Evolutionary conservation across 1,140 invertebrate genomes (phyloP).

Genomic region (Drosophila neocordata): DNA sequence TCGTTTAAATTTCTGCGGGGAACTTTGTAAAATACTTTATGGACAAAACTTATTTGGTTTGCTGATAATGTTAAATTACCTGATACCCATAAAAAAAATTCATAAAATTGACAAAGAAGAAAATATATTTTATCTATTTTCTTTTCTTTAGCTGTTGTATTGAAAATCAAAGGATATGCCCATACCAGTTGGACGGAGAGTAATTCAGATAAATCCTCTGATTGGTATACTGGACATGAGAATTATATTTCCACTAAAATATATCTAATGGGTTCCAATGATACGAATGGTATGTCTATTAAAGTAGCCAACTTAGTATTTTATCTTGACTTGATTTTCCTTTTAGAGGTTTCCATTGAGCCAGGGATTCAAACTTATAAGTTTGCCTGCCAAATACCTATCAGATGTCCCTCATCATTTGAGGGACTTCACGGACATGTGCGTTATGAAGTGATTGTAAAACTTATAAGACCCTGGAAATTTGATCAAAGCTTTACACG

Average conservation of each 20-base stretch:
- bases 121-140: background rate
- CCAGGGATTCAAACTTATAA: conserved; percentile 85
- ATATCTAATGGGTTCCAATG: conserved; percentile 52
- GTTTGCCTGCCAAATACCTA: conserved; percentile 85
- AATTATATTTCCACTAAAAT: conserved; percentile 70
- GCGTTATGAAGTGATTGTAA: conserved; percentile 87
- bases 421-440: conserved; percentile 88
- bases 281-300: conserved; percentile 39
- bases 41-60: background rate
- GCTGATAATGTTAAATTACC: background rate
- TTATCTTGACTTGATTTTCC: too few relatives aligned
- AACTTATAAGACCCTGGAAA: conserved; percentile 89
- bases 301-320: too few relatives aligned
- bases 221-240: conserved; percentile 64
- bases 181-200: conserved; percentile 60
- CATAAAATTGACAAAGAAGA: background rate
- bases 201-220: conserved; percentile 21
- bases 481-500: conserved; percentile 88
- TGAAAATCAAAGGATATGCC: conserved; percentile 68
- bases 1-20: background rate
- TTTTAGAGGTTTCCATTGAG: conserved; percentile 52
- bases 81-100: background rate
- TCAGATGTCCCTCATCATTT: conserved; percentile 87
- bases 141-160: conserved; percentile 44
- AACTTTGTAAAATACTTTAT: conserved; percentile 4